A percentile compares a stretch with the other conserved stretches of the same genome.
phyloP scores from a whole-genome alignment of 2,113 vertebrate species.

The Corythoichthys intestinalis region DNA sequence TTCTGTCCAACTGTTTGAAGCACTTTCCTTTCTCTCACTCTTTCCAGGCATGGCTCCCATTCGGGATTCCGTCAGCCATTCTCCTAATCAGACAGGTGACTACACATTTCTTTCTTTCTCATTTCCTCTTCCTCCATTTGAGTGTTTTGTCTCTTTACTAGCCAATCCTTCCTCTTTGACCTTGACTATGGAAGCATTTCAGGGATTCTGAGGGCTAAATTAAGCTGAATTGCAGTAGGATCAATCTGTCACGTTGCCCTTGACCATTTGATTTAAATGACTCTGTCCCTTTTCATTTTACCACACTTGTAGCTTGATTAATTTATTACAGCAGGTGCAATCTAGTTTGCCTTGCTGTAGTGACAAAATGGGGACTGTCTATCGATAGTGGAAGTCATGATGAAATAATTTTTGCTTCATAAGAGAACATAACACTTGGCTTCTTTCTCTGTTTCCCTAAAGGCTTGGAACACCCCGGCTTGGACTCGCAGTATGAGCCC shows the following conservation, averaged over 20 bases:
- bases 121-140: constrained; percentile 13
- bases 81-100: constrained; percentile 94
- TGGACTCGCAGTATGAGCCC: constrained; percentile 95
- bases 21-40: constrained; percentile 32
- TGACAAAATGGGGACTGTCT: constrained; percentile 65
- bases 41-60: constrained; percentile 92
- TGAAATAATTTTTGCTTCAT: background rate
- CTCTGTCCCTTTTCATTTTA: constrained; percentile 8
- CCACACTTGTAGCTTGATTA: constrained; percentile 8
- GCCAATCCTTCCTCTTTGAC: constrained; percentile 15
- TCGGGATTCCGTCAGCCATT: constrained; percentile 96
- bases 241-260: constrained; percentile 2
- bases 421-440: background rate
- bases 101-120: constrained; percentile 41
- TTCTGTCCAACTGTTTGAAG: constrained; percentile 35
- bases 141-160: constrained; percentile 9
- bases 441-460: constrained; percentile 22
- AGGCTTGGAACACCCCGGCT: constrained; percentile 88
- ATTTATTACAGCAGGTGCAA: constrained; percentile 45
- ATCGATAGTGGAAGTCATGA: too few species aligned
- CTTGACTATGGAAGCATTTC: constrained; percentile 14
- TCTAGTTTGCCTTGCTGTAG: constrained; percentile 53
- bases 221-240: constrained; percentile 18
- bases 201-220: constrained; percentile 8
- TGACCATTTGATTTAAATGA: background rate